Conservation (phyloP, 2,888 invertebrate species). For the Glaucopsyche alexis region DNA sequence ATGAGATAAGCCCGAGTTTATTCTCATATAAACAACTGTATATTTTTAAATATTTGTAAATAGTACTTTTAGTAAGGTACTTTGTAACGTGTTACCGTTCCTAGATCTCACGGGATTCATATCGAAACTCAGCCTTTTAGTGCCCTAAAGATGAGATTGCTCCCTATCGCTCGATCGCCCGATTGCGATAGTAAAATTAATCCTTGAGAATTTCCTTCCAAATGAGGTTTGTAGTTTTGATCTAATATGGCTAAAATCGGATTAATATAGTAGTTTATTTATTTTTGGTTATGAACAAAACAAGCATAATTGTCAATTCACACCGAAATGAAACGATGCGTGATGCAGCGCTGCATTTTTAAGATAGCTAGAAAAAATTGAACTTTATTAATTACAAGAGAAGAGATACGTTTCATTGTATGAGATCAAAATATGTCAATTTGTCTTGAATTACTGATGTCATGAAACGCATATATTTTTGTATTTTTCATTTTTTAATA, state of each 20-base stretch:
- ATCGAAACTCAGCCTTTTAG: not conserved
- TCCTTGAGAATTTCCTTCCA: not conserved
- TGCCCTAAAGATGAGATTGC: conserved; percentile 9
- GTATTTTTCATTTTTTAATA: no score
- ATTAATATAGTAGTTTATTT: no score
- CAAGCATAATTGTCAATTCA: no score
- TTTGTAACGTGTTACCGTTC: not conserved
- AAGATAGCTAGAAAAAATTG: no score
- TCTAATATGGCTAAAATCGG: not conserved
- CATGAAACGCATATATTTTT: no score
- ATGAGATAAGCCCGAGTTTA: not conserved
- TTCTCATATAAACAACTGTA: not conserved
- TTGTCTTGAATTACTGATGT: no score
- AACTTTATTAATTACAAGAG: no score
- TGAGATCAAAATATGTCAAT: no score
- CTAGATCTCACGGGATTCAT: not conserved
- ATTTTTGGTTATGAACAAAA: no score
- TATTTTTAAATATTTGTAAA: not conserved
- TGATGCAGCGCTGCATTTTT: no score
- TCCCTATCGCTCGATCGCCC: not conserved
- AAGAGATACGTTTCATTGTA: no score
- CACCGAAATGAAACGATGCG: no score
- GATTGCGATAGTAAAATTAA: not conserved
- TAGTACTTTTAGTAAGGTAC: not conserved
- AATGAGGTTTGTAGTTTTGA: not conserved